phyloP scores from a whole-genome alignment of 2,888 invertebrate genomes.

The Eueremaeus valkanovi region DNA sequence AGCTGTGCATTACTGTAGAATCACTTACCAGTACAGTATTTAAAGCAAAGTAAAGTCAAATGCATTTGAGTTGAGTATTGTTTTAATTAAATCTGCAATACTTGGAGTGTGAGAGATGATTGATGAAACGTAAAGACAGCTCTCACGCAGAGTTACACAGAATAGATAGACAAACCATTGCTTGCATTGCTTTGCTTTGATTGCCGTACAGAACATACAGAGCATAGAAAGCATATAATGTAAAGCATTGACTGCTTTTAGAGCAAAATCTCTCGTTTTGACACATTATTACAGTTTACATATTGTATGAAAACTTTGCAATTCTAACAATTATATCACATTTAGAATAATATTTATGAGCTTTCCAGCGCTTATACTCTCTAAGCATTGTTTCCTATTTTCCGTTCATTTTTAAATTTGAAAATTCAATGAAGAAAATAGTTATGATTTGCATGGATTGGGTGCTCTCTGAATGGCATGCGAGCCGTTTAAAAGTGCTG shows the following conservation, averaged over 20 bases:
- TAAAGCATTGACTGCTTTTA: background rate
- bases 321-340: background rate
- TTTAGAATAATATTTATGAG: background rate
- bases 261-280: background rate
- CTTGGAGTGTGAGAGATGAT: constrained; percentile 29
- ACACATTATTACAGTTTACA: background rate
- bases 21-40: constrained; percentile 16
- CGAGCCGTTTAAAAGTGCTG: background rate
- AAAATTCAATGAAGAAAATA: background rate
- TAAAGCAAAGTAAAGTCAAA: constrained; percentile 33
- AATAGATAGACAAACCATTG: background rate
- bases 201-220: background rate
- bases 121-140: constrained; percentile 34
- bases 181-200: background rate
- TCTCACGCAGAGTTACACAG: constrained; percentile 24
- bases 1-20: background rate
- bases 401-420: background rate
- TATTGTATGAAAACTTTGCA: background rate
- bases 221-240: background rate
- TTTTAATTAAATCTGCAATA: constrained; percentile 33
- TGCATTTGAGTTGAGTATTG: constrained; percentile 26
- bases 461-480: background rate
- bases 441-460: background rate
- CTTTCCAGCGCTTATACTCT: background rate
- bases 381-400: background rate